Evolutionary conservation across 2,797 vertebrate genomes (phyloP).

Genomic region (Philypnodon macrostomus): DNA sequence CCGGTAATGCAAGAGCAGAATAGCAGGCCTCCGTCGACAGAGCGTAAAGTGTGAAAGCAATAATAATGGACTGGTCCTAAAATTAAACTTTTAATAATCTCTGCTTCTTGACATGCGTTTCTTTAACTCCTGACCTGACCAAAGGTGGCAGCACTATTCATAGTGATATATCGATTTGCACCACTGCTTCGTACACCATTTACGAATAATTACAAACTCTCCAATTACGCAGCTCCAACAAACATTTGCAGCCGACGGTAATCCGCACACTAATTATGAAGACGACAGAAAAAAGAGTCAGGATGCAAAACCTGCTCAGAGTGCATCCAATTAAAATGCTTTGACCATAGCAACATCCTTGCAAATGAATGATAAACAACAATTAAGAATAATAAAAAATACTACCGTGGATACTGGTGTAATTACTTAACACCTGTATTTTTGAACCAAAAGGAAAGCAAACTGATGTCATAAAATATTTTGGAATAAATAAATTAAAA

Average conservation of each 20-base stretch:
- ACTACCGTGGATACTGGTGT: constrained; percentile 38
- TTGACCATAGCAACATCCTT: constrained; percentile 57
- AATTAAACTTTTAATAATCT: constrained; percentile 42
- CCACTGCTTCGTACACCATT: constrained; percentile 70
- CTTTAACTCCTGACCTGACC: constrained; percentile 46
- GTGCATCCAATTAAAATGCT: constrained; percentile 77
- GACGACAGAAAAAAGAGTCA: constrained; percentile 60
- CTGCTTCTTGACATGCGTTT: constrained; percentile 33
- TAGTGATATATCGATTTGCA: constrained; percentile 73
- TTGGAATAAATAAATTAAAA: too few relatives aligned
- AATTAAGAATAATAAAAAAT: too few relatives aligned
- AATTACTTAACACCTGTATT: too few relatives aligned
- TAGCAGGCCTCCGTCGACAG: neutral
- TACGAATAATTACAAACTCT: constrained; percentile 79
- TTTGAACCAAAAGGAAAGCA: too few relatives aligned
- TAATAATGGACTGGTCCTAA: constrained; percentile 24
- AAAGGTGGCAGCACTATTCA: constrained; percentile 48
- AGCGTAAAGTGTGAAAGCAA: constrained; percentile 4
- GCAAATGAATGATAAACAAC: constrained; percentile 66
- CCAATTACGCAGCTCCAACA: constrained; percentile 72
- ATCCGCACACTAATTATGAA: constrained; percentile 75
- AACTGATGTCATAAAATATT: too few relatives aligned
- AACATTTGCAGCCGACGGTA: constrained; percentile 68
- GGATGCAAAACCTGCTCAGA: constrained; percentile 57
- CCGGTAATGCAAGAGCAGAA: constrained; percentile 4